A percentile compares a stretch with the other conserved stretches of the same genome.
phyloP scores from a whole-genome alignment of 2,888 invertebrate genomes.

The Unio delphinus region DNA sequence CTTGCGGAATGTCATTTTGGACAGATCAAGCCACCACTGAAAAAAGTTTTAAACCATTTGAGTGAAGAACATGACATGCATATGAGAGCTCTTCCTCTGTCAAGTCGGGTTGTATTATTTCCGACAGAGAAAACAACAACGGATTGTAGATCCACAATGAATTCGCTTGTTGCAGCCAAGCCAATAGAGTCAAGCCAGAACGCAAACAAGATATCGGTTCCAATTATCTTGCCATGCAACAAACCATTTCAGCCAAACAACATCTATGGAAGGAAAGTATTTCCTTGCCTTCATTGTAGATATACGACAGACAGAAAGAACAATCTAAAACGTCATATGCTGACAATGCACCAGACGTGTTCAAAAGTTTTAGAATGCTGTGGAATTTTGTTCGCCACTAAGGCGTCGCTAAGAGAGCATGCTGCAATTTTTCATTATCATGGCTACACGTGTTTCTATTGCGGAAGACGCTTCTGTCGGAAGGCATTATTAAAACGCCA shows the following conservation, averaged over 20 bases:
- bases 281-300: constrained; percentile 60
- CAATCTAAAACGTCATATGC: constrained; percentile 70
- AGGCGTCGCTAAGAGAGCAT: constrained; percentile 70
- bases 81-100: constrained; percentile 19
- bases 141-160: no score
- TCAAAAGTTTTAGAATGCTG: constrained; percentile 67
- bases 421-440: constrained; percentile 68
- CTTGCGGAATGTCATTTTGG: constrained; percentile 25
- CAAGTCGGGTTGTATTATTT: constrained; percentile 15
- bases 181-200: no score
- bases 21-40: constrained; percentile 15
- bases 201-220: constrained; percentile 18
- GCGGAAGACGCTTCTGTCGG: constrained; percentile 69
- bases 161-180: no score
- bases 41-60: constrained; percentile 19
- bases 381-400: constrained; percentile 66
- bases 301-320: constrained; percentile 68
- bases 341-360: constrained; percentile 70
- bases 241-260: constrained; percentile 17
- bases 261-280: constrained; percentile 35
- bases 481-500: constrained; percentile 72
- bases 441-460: constrained; percentile 70
- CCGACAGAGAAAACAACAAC: no score
- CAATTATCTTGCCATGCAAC: constrained; percentile 30
- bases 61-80: constrained; percentile 28